Conservation (phyloP, 2,797 vertebrate species). For the Nothura maculosa region DNA sequence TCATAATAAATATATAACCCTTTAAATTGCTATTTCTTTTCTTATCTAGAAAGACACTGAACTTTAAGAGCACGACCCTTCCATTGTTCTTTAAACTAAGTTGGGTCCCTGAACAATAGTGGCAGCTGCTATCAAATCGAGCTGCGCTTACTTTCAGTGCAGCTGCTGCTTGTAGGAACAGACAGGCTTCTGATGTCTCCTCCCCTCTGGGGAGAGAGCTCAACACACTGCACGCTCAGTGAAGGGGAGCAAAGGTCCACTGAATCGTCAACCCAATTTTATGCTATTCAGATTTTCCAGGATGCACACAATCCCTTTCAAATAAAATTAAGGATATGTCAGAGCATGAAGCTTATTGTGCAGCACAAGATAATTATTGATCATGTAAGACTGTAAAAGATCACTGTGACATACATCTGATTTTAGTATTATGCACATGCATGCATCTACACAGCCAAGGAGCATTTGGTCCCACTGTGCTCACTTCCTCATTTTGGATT, state of each 20-base stretch:
- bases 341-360: constrained; percentile 88
- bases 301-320: constrained; percentile 84
- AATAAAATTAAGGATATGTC: constrained; percentile 90
- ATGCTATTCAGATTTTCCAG: constrained; percentile 89
- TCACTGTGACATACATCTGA: constrained; percentile 27
- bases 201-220: constrained; percentile 81
- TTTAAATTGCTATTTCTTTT: constrained; percentile 84
- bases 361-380: constrained; percentile 86
- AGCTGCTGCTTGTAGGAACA: constrained; percentile 87
- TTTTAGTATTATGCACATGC: background rate
- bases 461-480: background rate
- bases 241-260: constrained; percentile 84
- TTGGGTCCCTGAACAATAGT: constrained; percentile 90
- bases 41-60: constrained; percentile 84
- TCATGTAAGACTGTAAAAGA: constrained; percentile 62
- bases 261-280: constrained; percentile 86
- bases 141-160: constrained; percentile 72
- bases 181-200: constrained; percentile 77
- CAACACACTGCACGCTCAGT: constrained; percentile 81
- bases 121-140: constrained; percentile 92
- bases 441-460: background rate
- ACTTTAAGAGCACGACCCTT: constrained; percentile 81
- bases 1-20: constrained; percentile 82
- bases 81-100: constrained; percentile 84
- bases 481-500: background rate